Percentiles rank a stretch among this genome's conserved stretches.
Conservation (phyloP, 2,888 invertebrate genomes). For the Ormyrus labotus region DNA sequence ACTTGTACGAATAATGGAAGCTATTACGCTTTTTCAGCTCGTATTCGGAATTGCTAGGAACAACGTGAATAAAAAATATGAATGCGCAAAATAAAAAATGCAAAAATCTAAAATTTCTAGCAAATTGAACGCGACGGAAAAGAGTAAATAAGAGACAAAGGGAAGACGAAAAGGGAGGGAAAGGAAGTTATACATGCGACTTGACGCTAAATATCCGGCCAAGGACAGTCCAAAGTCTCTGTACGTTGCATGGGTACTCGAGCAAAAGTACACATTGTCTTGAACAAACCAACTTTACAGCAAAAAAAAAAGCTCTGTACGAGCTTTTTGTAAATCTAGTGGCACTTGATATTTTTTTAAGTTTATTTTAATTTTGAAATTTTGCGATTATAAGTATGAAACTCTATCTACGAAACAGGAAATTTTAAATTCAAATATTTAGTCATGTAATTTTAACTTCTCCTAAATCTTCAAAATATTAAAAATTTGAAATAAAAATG, state of each 20-base stretch:
- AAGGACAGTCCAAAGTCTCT: conserved; percentile 29
- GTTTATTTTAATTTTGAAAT: neutral
- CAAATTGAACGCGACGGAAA: conserved; percentile 48
- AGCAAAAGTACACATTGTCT: conserved; percentile 32
- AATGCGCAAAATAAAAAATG: too few species aligned
- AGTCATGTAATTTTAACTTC: too few species aligned
- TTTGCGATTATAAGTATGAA: neutral
- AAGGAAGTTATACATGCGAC: conserved; percentile 40
- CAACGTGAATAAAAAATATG: too few species aligned
- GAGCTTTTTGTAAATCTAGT: neutral
- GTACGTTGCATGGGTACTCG: conserved; percentile 51
- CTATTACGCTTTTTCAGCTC: too few species aligned
- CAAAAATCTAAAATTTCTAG: neutral
- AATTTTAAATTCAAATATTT: too few species aligned
- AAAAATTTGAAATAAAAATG: too few species aligned
- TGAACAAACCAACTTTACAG: conserved; percentile 11
- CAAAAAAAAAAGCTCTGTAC: neutral
- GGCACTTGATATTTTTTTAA: neutral
- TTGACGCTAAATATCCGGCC: conserved; percentile 39
- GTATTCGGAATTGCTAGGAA: too few species aligned
- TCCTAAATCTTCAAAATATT: too few species aligned
- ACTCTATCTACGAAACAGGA: too few species aligned
- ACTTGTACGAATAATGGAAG: too few species aligned
- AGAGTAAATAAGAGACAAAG: conserved; percentile 58
- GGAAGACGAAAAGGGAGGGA: conserved; percentile 49